Percentiles rank a stretch among this genome's conserved stretches.
Evolutionary conservation across 2,888 invertebrate species (phyloP).

Genomic region (Caenorhabditis angaria): DNA sequence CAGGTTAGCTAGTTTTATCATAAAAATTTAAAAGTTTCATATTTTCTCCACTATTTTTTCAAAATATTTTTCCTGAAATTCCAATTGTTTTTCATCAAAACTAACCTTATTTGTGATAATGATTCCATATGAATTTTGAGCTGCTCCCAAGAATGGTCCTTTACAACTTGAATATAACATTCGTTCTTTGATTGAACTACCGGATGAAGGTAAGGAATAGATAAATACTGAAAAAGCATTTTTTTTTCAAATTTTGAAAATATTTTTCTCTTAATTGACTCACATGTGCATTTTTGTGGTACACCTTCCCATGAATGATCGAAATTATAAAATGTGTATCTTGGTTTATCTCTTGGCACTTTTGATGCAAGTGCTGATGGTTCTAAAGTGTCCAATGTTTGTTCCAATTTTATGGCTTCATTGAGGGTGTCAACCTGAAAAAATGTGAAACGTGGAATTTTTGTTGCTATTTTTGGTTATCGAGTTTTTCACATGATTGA

Average conservation of each 20-base stretch:
- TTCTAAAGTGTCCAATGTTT: constrained; percentile 80
- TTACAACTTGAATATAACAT: constrained; percentile 99
- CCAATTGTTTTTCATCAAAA: not conserved
- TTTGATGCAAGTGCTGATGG: constrained; percentile 81
- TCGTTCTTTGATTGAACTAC: constrained; percentile 89
- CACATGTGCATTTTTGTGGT: constrained; percentile 84
- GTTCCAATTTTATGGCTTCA: constrained; percentile 86
- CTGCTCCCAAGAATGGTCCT: constrained; percentile 85
- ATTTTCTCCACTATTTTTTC: no score
- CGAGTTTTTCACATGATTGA: no score
- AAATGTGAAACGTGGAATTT: not conserved
- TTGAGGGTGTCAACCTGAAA: constrained; percentile 80
- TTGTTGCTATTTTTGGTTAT: not conserved
- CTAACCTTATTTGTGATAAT: constrained; percentile 86
- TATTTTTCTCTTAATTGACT: constrained; percentile 23
- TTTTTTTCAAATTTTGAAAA: not conserved
- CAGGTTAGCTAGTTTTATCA: no score
- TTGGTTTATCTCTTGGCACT: constrained; percentile 84
- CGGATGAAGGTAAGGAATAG: constrained; percentile 97
- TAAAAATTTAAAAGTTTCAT: no score
- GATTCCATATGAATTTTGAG: constrained; percentile 81
- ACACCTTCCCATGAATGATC: constrained; percentile 93
- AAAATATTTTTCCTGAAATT: no score
- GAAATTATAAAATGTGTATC: constrained; percentile 80
- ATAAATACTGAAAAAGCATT: constrained; percentile 89